Base-by-base conservation (phyloP, 2,797 vertebrate genomes). In the Scolopax rusticola region DNA sequence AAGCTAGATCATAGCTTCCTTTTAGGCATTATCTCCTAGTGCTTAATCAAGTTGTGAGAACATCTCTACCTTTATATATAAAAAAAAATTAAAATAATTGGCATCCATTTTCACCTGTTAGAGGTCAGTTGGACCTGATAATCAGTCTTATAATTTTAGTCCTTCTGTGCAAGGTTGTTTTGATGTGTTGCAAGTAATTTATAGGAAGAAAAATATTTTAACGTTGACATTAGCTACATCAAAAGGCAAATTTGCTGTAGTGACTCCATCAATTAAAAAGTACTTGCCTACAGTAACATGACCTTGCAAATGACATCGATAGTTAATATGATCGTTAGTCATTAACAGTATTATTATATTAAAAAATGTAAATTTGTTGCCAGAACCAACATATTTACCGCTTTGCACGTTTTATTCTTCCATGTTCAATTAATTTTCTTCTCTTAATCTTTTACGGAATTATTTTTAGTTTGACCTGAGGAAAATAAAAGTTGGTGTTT, bases 351-450 rank as follows among this genome's bases (percentile, higher is more conserved):
- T 93, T 96, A 81, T 95, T 98, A 97, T 97, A 97, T 97, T 97
- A 93, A 91, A 90, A 97, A 97, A 97, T 98, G 97, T 96, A 97
- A 98, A 97, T 98, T 97, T 98, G 87, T 97, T 97, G 94, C 97
- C 96, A 96, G 96, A 97, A 97, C 98, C 98, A 93, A 97, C 97
- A 71, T 96, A 83, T 95, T 97, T 97, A 91, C 92, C 9, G 48
- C 95, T 97, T 91, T 60, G 56, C 75, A 74, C 75, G 38, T 97
- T 97, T 97, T 96, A 96, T 80, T 95, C 89, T 88, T 90, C 48
- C 48, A 76, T 97, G 78, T 89, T 95, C 84, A 51, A 41, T 94
- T 92, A 67, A 54, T 95, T 95, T 96, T 85, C 56, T 61, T 67
- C 27, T 61, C 84, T 67, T 77, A 84, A 25, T 82, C 61, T 85